Conservation (phyloP, 2,797 vertebrate genomes). For the Notolepis coatsorum region DNA sequence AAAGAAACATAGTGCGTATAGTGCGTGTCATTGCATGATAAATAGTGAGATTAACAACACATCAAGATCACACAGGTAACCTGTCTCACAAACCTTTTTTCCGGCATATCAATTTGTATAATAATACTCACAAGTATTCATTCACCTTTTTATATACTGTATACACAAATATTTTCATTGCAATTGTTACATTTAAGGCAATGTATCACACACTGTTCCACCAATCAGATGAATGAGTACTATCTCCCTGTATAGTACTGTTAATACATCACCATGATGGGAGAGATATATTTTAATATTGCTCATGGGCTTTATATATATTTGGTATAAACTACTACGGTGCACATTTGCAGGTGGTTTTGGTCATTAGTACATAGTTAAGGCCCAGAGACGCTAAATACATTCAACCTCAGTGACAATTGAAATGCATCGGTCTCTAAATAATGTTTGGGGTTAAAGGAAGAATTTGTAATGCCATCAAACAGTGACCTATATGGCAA, state of each 20-base stretch:
- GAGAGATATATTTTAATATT: conserved; percentile 46
- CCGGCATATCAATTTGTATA: conserved; percentile 1
- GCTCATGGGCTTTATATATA: conserved; percentile 48
- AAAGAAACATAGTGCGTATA: conserved; percentile 7
- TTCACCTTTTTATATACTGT: conserved; percentile 6
- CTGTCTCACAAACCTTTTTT: conserved; percentile 34
- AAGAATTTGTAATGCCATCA: no score
- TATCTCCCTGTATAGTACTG: conserved; percentile 58
- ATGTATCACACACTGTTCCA: conserved; percentile 49
- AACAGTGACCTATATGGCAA: no score
- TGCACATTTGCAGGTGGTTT: conserved; percentile 56
- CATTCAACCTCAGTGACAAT: conserved; percentile 69
- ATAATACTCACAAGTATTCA: conserved; percentile 43
- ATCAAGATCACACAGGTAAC: conserved; percentile 6
- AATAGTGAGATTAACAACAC: conserved; percentile 13
- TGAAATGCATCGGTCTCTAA: conserved; percentile 57
- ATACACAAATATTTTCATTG: conserved; percentile 29
- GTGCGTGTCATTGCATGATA: background rate
- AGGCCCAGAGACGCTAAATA: conserved; percentile 73
- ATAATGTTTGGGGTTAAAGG: conserved; percentile 47
- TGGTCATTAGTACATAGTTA: conserved; percentile 74
- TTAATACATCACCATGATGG: conserved; percentile 40
- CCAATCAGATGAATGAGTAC: conserved; percentile 37
- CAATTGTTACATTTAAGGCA: conserved; percentile 72
- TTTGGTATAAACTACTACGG: conserved; percentile 40